Conservation (phyloP, 2,797 vertebrate genomes). For the Tenualosa thibaudeaui region DNA sequence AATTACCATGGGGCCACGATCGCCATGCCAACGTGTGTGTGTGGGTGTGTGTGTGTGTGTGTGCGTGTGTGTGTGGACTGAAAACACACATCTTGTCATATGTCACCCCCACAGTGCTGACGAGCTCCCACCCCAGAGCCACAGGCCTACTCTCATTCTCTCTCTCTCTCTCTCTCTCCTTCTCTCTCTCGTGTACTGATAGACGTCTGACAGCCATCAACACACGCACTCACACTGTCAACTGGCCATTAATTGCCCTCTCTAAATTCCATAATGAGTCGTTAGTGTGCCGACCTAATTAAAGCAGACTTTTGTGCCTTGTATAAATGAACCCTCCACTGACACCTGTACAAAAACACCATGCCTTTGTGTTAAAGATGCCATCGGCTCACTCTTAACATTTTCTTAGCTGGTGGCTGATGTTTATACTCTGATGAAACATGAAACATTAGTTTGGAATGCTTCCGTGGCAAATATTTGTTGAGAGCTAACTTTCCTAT, state of each 20-base stretch:
- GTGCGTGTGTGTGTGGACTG: slow-evolving; percentile 38
- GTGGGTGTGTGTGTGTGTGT: slow-evolving; percentile 37
- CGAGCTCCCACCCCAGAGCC: neutral
- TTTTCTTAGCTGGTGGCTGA: neutral
- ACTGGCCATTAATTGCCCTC: slow-evolving; percentile 25
- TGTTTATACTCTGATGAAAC: neutral
- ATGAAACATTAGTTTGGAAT: slow-evolving; percentile 6
- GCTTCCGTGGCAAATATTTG: slow-evolving; percentile 32
- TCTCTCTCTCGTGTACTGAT: neutral
- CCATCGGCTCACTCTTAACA: slow-evolving; percentile 5
- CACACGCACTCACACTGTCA: slow-evolving; percentile 10
- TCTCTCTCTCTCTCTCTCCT: neutral
- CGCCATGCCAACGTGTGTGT: slow-evolving; percentile 53
- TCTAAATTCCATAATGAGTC: slow-evolving; percentile 21
- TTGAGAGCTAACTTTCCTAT: slow-evolving; percentile 31
- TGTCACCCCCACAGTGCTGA: neutral
- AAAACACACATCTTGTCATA: slow-evolving; percentile 54
- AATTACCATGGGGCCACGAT: slow-evolving; percentile 65
- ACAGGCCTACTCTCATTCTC: neutral
- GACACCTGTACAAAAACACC: slow-evolving; percentile 11
- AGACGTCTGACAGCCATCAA: slow-evolving; percentile 22
- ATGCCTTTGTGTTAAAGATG: neutral
- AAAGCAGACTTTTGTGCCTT: slow-evolving; percentile 23
- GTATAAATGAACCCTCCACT: neutral
- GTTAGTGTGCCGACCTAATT: slow-evolving; percentile 21